Evolutionary conservation across 23 tunicate species (phyloP).

Genomic region (Halocynthia aurantium): DNA sequence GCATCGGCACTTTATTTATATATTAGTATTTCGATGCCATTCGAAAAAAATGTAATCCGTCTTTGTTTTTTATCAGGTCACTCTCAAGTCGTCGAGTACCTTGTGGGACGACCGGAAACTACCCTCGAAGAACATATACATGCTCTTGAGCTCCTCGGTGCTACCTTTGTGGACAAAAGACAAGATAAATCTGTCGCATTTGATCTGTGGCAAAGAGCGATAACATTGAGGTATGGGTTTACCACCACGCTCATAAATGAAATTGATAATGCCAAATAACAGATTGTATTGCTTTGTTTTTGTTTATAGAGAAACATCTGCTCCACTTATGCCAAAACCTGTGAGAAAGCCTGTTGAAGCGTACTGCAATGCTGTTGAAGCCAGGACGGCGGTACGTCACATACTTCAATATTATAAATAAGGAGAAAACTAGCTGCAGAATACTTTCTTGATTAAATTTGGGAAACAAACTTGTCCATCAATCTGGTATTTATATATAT

Average conservation of each 20-base stretch:
- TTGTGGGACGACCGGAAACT: constrained; percentile 42
- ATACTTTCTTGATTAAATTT: too few relatives aligned
- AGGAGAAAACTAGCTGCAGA: background rate
- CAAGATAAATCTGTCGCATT: constrained; percentile 55
- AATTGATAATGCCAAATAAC: background rate
- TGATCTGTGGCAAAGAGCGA: constrained; percentile 63
- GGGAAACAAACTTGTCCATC: too few relatives aligned
- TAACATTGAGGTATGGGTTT: constrained; percentile 42
- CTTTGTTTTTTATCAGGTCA: constrained; percentile 33
- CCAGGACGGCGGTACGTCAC: constrained; percentile 9
- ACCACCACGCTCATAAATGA: background rate
- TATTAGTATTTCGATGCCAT: too few relatives aligned
- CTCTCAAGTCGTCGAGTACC: constrained; percentile 50
- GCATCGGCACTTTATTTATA: too few relatives aligned
- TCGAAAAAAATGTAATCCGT: background rate
- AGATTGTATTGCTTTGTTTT: background rate
- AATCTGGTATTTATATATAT: background rate
- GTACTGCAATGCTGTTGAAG: constrained; percentile 21
- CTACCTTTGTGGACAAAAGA: constrained; percentile 58
- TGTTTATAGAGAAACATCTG: constrained; percentile 4
- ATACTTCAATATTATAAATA: background rate
- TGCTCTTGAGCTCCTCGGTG: constrained; percentile 71
- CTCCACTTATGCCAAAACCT: constrained; percentile 13
- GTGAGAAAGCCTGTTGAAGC: constrained; percentile 18
- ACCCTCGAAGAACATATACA: constrained; percentile 46